phyloP scores from a whole-genome alignment of 2,888 invertebrate genomes.

The Phengaris arion region DNA sequence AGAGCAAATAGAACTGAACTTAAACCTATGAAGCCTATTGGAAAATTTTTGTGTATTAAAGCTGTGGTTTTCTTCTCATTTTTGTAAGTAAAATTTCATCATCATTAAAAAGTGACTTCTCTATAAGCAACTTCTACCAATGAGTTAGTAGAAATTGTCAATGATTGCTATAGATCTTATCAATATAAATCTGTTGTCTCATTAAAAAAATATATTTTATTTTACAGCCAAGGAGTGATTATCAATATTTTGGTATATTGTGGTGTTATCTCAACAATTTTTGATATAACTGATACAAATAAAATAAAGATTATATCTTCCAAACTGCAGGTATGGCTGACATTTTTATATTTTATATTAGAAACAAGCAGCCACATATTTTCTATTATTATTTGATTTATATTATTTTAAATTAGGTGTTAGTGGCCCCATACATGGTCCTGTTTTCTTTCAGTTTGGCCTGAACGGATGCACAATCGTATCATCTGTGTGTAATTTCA shows the following conservation, averaged over 20 bases:
- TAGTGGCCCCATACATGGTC: too few species aligned
- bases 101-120: background rate
- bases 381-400: background rate
- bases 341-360: background rate
- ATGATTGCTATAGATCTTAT: background rate
- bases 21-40: conserved; percentile 94
- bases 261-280: conserved; percentile 87
- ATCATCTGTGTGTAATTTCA: too few species aligned
- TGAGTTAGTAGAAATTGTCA: background rate
- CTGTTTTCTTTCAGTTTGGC: too few species aligned
- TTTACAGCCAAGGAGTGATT: conserved; percentile 92
- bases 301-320: conserved; percentile 87
- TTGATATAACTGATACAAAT: conserved; percentile 83
- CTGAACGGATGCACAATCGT: too few species aligned
- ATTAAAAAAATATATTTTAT: conserved; percentile 41
- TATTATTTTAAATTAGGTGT: background rate
- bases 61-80: conserved; percentile 98
- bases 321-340: conserved; percentile 84
- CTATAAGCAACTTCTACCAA: background rate
- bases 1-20: conserved; percentile 92
- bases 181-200: background rate
- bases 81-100: conserved; percentile 85
- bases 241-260: conserved; percentile 92
- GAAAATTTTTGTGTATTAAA: conserved; percentile 97
- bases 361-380: too few species aligned